phyloP scores from a whole-genome alignment of 2,797 vertebrate genomes.

The Glyptemys insculpta region DNA sequence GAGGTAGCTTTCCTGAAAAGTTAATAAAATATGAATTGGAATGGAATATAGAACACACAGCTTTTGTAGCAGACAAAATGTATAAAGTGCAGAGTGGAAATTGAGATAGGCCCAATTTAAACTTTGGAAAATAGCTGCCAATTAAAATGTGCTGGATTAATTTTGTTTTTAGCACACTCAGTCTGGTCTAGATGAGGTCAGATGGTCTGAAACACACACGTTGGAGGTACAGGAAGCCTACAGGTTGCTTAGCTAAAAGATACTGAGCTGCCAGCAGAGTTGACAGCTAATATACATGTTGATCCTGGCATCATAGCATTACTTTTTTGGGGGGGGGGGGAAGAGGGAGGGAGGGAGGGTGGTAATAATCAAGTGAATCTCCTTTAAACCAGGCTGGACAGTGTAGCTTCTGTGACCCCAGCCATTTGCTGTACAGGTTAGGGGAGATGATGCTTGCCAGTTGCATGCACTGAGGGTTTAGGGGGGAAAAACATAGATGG shows the following conservation, averaged over 20 bases:
- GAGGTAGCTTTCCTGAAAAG: slow-evolving; percentile 22
- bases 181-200: slow-evolving; percentile 52
- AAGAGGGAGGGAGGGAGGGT: not conserved
- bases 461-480: not conserved
- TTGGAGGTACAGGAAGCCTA: slow-evolving; percentile 45
- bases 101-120: slow-evolving; percentile 43
- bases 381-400: slow-evolving; percentile 55
- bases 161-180: slow-evolving; percentile 67
- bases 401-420: slow-evolving; percentile 70
- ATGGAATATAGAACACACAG: slow-evolving; percentile 43
- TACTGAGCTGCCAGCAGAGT: slow-evolving; percentile 60
- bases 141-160: slow-evolving; percentile 61
- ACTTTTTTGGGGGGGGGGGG: not conserved
- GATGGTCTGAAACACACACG: slow-evolving; percentile 38
- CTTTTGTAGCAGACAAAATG: slow-evolving; percentile 35
- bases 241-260: slow-evolving; percentile 13
- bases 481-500: not conserved
- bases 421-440: slow-evolving; percentile 47
- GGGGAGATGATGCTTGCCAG: not conserved
- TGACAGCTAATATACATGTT: slow-evolving; percentile 41
- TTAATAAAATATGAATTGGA: slow-evolving; percentile 55
- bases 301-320: slow-evolving; percentile 65
- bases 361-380: slow-evolving; percentile 65
- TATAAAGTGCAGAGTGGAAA: slow-evolving; percentile 51
- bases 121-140: slow-evolving; percentile 54